Base-by-base conservation (phyloP, 2,797 vertebrate species). In the Microctenopoma stevenorrisi region DNA sequence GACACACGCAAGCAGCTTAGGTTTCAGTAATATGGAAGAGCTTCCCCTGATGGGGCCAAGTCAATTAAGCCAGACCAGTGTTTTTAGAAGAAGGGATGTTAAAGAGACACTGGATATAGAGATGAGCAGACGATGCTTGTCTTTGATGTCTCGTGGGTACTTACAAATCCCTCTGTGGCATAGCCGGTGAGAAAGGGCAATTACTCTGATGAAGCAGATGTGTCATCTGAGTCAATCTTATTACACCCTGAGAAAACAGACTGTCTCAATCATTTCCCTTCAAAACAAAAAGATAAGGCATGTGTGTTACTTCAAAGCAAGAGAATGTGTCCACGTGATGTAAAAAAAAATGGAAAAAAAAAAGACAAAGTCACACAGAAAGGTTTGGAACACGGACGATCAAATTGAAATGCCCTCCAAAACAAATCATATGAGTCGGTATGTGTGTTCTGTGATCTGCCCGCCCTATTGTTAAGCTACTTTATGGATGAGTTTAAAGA, bases 1-100 rank as follows among this genome's bases (percentile, higher is more conserved):
- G 86, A 88, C 78, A 88, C 78, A 85, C 73, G 76, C 83, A 82
- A 88, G 82, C 74, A 71, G 80, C 76, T 88, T 90, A 80, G 63
- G 78, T 73, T 83, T 76, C 74, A 65, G 76, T 68, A 76, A 74
- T 78, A 71, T 76, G 68, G 72, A 80, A 79, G 78, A 86, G 77
- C 67, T 64, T 68, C 82, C 77, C 71, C 56, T 72, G 73, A 81
- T 61, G 76, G 70, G 74, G 73, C 74, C 78, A 72, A 88, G 89
- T 87, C 88, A 91, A 92, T 92, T 90, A 87, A 81, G 54, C n/a
- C 58, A 49, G 70, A 80, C 74, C 74, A 81, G 58, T 72, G 69
- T 81, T 87, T 88, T 78, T 79, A 78, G 78, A 56, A 76, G 68
- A 68, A 25, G 54, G 78, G 64, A 75, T 83, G 74, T 74, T 84